phyloP scores from a whole-genome alignment of 2,113 vertebrate species.

The Motacilla alba region DNA sequence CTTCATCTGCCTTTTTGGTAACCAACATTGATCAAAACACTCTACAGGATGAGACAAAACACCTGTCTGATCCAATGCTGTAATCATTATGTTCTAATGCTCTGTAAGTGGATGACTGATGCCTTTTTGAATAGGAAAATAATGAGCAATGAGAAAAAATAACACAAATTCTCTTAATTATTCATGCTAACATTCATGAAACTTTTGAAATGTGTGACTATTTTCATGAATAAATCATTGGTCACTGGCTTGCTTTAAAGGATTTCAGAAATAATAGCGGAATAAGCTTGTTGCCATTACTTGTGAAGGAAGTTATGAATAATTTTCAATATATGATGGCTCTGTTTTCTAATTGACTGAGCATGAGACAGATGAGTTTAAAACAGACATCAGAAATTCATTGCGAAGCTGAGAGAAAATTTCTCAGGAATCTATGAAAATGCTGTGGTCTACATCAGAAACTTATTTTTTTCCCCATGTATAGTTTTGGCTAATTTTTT shows the following conservation, averaged over 20 bases:
- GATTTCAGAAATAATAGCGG: neutral
- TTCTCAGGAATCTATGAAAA: neutral
- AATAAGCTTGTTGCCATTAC: neutral
- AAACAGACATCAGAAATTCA: neutral
- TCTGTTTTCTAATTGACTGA: neutral
- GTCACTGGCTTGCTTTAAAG: neutral
- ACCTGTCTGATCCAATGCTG: neutral
- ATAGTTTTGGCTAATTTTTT: neutral
- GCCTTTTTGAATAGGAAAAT: neutral
- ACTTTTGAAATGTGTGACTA: neutral
- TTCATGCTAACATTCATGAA: neutral
- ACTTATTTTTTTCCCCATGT: neutral
- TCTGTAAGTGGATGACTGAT: neutral
- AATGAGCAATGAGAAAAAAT: conserved; percentile 3
- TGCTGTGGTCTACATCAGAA: neutral
- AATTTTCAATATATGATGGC: neutral
- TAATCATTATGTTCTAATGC: neutral
- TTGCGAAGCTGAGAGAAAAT: neutral
- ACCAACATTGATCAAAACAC: neutral
- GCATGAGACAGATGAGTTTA: neutral
- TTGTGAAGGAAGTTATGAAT: neutral
- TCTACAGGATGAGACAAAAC: neutral
- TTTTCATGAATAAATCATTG: conserved; percentile 50
- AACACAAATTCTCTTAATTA: conserved; percentile 6
- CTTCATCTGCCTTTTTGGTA: neutral